phyloP scores from a whole-genome alignment of 2,797 vertebrate species.

The Huso huso region DNA sequence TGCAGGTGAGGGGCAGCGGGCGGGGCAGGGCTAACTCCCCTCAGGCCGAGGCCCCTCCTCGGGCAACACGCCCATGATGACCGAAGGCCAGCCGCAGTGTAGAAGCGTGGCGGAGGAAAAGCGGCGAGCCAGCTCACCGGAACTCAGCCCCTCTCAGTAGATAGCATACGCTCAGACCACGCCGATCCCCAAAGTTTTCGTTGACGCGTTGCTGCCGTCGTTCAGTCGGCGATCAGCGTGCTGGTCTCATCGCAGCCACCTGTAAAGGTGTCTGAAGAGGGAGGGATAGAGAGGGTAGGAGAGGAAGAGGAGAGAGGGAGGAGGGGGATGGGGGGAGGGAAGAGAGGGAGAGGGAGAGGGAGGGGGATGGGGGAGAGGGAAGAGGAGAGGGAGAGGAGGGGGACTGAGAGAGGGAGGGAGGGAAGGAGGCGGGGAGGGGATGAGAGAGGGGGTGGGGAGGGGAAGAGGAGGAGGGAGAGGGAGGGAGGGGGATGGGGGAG shows the following conservation, averaged over 20 bases:
- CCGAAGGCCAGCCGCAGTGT: slow-evolving; percentile 85
- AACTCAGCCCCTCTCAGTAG: slow-evolving; percentile 72
- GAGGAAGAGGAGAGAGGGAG: too few relatives aligned
- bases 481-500: too few relatives aligned
- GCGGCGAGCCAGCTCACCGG: slow-evolving; percentile 69
- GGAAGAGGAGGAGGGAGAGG: too few relatives aligned
- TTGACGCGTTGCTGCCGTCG: slow-evolving; percentile 84
- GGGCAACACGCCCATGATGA: slow-evolving; percentile 69
- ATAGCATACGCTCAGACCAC: slow-evolving; percentile 82
- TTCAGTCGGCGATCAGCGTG: slow-evolving; percentile 83
- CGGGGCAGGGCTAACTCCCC: slow-evolving; percentile 70
- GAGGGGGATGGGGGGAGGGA: too few relatives aligned
- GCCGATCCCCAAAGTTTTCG: slow-evolving; percentile 82
- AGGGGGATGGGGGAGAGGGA: too few relatives aligned
- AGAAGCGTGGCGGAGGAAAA: slow-evolving; percentile 89
- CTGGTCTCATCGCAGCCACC: slow-evolving; percentile 76
- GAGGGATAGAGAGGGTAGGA: too few relatives aligned
- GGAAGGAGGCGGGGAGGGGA: too few relatives aligned
- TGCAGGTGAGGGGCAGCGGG: slow-evolving; percentile 63
- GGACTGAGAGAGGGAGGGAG: too few relatives aligned
- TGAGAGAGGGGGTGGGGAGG: too few relatives aligned
- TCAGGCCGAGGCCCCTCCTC: slow-evolving; percentile 74
- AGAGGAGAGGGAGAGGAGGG: too few relatives aligned
- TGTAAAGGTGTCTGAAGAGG: slow-evolving; percentile 88
- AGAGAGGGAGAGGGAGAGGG: too few relatives aligned